Evolutionary conservation across 1,140 invertebrate species (phyloP).

Genomic region (Thaumetopoea pityocampa): DNA sequence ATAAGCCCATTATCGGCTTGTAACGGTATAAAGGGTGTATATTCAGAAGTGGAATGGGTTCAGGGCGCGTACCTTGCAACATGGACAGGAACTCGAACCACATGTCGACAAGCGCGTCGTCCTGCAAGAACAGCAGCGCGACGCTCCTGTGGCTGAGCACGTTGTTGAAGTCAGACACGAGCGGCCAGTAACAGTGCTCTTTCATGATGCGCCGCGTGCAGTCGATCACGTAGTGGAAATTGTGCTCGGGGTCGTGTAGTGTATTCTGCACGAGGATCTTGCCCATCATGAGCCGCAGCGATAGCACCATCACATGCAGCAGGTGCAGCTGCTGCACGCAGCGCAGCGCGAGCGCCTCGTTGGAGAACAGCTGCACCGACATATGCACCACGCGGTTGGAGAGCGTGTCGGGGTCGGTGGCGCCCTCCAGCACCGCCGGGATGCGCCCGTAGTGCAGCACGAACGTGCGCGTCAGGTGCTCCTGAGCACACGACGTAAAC

Average conservation of each 20-base stretch:
- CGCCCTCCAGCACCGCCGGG: conserved; percentile 91
- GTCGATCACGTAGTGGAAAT: conserved; percentile 94
- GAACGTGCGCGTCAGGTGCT: conserved; percentile 94
- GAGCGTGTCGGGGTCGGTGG: conserved; percentile 90
- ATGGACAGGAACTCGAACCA: conserved; percentile 96
- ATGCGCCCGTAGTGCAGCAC: conserved; percentile 97
- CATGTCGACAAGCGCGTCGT: conserved; percentile 91
- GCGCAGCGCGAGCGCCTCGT: conserved; percentile 90
- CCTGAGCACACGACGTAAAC: conserved; percentile 73
- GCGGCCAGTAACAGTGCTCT: conserved; percentile 98
- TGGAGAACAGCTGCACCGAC: conserved; percentile 96
- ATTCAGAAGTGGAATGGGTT: too few species aligned
- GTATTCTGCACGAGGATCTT: conserved; percentile 92
- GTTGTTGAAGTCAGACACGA: conserved; percentile 98
- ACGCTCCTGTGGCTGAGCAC: conserved; percentile 95
- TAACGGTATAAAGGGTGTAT: too few species aligned
- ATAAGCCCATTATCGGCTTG: too few species aligned
- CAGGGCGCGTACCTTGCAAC: conserved; percentile 98
- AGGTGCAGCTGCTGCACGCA: conserved; percentile 94
- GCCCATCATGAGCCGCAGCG: conserved; percentile 95
- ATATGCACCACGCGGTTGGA: conserved; percentile 98
- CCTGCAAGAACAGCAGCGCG: conserved; percentile 91
- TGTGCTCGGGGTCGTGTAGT: conserved; percentile 87
- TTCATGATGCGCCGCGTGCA: conserved; percentile 95
- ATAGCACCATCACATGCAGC: conserved; percentile 95